A percentile compares a stretch with the other conserved stretches of the same genome.
Conservation (phyloP, 2,113 vertebrate species). For the Ammodytes dubius region DNA sequence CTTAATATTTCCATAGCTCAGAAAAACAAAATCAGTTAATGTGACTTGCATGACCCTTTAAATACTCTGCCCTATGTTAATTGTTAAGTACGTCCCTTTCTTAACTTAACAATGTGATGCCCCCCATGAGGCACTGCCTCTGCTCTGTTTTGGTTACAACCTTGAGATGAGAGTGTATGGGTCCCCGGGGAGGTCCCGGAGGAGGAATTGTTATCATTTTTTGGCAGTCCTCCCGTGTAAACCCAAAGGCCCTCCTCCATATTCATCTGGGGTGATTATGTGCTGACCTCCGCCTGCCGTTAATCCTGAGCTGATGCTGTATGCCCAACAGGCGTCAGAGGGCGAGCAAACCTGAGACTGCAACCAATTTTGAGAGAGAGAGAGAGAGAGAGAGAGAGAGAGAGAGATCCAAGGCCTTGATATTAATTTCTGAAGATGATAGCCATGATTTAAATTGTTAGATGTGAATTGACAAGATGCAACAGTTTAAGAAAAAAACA, state of each 20-base stretch:
- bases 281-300: conserved; percentile 63
- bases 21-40: neutral
- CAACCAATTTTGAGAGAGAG: conserved; percentile 62
- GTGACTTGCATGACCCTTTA: neutral
- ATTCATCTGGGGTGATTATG: conserved; percentile 78
- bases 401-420: neutral
- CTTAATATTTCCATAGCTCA: neutral
- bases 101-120: neutral
- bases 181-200: conserved; percentile 41
- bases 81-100: too few species aligned
- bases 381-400: conserved; percentile 21
- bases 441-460: neutral
- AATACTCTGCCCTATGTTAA: neutral
- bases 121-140: conserved; percentile 13
- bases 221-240: conserved; percentile 67
- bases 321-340: conserved; percentile 47
- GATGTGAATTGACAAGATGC: neutral
- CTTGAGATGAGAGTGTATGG: conserved; percentile 58
- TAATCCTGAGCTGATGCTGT: conserved; percentile 61
- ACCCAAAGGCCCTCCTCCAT: conserved; percentile 71
- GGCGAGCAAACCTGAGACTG: conserved; percentile 45
- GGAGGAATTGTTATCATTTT: conserved; percentile 70
- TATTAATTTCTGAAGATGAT: neutral
- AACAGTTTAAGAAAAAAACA: neutral
- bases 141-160: conserved; percentile 51